Evolutionary conservation across 2,797 vertebrate species (phyloP).

Genomic region (Prunella strophiata): DNA sequence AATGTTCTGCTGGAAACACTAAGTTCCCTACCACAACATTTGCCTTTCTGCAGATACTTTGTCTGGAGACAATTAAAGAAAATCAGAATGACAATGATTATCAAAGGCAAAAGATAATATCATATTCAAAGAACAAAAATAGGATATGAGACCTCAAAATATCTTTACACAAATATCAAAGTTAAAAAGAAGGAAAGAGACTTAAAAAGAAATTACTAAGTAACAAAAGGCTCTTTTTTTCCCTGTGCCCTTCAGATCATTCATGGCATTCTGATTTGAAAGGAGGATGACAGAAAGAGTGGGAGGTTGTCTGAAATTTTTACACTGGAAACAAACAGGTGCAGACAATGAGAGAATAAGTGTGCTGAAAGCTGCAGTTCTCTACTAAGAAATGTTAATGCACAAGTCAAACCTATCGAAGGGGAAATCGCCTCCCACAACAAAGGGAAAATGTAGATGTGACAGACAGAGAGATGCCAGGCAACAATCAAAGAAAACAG

Average conservation of each 20-base stretch:
- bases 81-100: conserved; percentile 14
- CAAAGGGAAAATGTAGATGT: conserved; percentile 56
- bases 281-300: conserved; percentile 29
- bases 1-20: not conserved
- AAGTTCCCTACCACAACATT: not conserved
- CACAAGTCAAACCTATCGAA: not conserved
- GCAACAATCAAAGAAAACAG: conserved; percentile 57
- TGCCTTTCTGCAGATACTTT: conserved; percentile 14
- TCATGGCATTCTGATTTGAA: conserved; percentile 50
- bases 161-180: conserved; percentile 64
- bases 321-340: conserved; percentile 29
- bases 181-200: conserved; percentile 48
- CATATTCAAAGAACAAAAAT: conserved; percentile 35
- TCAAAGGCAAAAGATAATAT: conserved; percentile 43
- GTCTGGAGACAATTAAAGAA: conserved; percentile 47
- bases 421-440: conserved; percentile 44
- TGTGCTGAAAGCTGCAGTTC: not conserved
- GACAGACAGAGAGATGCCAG: conserved; percentile 47
- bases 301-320: conserved; percentile 38
- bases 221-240: conserved; percentile 53
- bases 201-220: conserved; percentile 58
- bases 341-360: conserved; percentile 10
- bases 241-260: conserved; percentile 43
- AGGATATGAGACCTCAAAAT: conserved; percentile 30
- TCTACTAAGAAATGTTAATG: conserved; percentile 41